Base-by-base conservation (phyloP, 2,888 invertebrate species). In the Cosmia trapezina region DNA sequence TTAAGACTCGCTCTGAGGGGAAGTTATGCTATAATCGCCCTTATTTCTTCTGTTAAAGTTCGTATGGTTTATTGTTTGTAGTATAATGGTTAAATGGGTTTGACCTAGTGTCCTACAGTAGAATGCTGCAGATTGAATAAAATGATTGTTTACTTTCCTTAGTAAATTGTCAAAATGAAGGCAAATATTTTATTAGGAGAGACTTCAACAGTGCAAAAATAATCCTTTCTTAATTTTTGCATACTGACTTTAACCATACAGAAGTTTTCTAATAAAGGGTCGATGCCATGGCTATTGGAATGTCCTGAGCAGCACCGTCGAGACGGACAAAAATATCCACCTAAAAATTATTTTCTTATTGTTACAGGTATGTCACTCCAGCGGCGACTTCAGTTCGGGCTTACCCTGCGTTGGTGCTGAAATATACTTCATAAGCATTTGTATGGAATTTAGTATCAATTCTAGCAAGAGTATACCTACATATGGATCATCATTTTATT, bases 361-460 rank as follows among this genome's bases (percentile, higher is more conserved):
- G 75, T 79, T 79, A 28, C 78, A 79, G 78, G 78, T 79, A 79
- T 17, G 74, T 49, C 9, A 67, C 8, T 14, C 22, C n/a, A 41
- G n/a, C n/a, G 12, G 28, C 17, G 14, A 19, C 28, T 6, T 7
- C 53, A 14, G 28, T 37, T 9, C 17, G 7, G 4, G 12, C 12
- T 8, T 22, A 33, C 14, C 12, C 14, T 19, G 19, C 14, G 49
- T 60, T 14, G 14, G 59, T 43, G 9, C 22, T 17, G 4, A 14
- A n/a, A 41, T 60, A 41, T 17, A 12, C 1, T 37, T 7, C 7
- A 62, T 49, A 33, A 19, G 8, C 19, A 12, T 49, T 22, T 66
- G n/a, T 17, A 56, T n/a, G n/a, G 1, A 33, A 37, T 22, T 37
- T 7, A n/a, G 37, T 37, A 37, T n/a, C 6, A 54, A 37, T 59